Evolutionary conservation across 2,888 invertebrate genomes (phyloP), one percentile per base, ranked within the genome.

Genomic region (Platycnemis pennipes): DNA sequence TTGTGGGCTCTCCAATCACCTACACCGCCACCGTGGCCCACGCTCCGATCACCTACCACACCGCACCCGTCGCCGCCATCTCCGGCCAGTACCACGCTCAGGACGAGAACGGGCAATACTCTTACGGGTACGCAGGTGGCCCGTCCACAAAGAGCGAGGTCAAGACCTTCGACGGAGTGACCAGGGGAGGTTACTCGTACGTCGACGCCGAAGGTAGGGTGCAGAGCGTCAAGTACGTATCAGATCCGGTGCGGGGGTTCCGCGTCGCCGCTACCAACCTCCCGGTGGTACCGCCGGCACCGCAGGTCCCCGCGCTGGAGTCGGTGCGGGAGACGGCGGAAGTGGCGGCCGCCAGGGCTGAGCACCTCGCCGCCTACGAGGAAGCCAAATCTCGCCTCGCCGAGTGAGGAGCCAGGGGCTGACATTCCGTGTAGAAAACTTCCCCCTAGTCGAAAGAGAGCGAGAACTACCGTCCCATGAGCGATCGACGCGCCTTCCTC

Each of bases 201-300:
- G 95, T 97, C 46, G 97, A 97, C 95, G 96, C 95, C 11, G 95
- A 96, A 94, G 97, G 97, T 11, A 95, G 96, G 16, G 96, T 97
- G 88, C 97, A 97, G 95, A 96, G 96, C 56, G 96, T 96, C 11
- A 96, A 96, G 91, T 97, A 97, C 95, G 96, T 96, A 4, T 96
- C 97, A 2, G 97, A 97, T 94, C 96, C 96, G 45, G 95, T 96
- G 63, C 96, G 96, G 94, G 97, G 97, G n/a, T 97, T 97, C 96
- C 96, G 96, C 11, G 96, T 97, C 13, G 96, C 96, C 16, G 97
- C 96, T 69, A 96, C 97, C 94, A 97, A 97, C 95, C 95, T 97
- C 87, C 97, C 97, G 8, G 96, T 95, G 45, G 96, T 95, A 31
- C 94, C 94, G 19, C 53, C 45, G 94, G 13, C 95, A 95, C 22